Evolutionary conservation across 2,113 vertebrate genomes (phyloP).

Genomic region (Gallinago jamesoni): DNA sequence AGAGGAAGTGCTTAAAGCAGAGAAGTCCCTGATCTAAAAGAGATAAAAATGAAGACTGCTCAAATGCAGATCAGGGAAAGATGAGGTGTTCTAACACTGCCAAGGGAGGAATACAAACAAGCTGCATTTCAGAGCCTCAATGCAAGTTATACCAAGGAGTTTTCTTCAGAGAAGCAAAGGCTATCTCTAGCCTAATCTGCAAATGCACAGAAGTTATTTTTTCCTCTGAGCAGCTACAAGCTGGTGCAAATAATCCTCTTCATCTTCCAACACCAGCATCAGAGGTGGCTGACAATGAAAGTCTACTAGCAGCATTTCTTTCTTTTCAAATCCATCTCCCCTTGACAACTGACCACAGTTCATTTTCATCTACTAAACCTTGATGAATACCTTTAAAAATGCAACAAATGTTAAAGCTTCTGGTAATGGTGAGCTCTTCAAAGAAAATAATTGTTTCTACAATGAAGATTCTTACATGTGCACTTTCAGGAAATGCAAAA

Average conservation of each 20-base stretch:
- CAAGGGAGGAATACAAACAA: conserved; percentile 23
- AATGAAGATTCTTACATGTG: neutral
- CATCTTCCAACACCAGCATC: conserved; percentile 54
- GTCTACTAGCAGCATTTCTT: conserved; percentile 33
- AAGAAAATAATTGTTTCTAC: neutral
- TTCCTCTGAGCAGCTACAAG: conserved; percentile 37
- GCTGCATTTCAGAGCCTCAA: conserved; percentile 19
- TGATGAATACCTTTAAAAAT: neutral
- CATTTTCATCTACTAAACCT: neutral
- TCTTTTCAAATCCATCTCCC: neutral
- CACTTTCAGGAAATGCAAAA: neutral
- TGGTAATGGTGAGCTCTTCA: neutral
- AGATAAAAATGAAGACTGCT: conserved; percentile 22
- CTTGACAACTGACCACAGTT: neutral
- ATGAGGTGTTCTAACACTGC: conserved; percentile 16
- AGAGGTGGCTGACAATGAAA: conserved; percentile 30
- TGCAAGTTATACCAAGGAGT: conserved; percentile 28
- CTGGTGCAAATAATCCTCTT: conserved; percentile 56
- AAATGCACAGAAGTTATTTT: conserved; percentile 38
- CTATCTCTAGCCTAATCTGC: conserved; percentile 27
- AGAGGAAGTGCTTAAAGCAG: neutral
- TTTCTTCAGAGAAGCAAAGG: conserved; percentile 17
- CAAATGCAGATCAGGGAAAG: conserved; percentile 44
- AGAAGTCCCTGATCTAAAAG: neutral
- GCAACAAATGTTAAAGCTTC: neutral